These are phyloP conservation scores for Brachyhypopomus gauderio DNA, from an alignment of 2,113 vertebrate genomes.

Conservation along the genomic window DNA sequence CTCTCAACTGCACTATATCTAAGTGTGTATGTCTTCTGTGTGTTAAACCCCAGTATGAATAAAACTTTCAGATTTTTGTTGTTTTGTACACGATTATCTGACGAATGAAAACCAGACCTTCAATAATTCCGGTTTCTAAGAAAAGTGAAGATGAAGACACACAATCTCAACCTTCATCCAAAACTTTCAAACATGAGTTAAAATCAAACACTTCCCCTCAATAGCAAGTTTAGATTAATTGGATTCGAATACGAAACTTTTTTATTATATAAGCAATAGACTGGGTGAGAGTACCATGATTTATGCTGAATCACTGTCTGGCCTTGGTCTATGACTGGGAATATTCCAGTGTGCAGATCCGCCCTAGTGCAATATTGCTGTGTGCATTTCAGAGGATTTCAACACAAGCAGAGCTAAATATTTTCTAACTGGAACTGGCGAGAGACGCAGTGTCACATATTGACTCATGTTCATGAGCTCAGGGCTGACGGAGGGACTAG, in stretches of 20 bases:
- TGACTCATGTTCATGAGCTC: not conserved
- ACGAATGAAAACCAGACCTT: no score
- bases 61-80: no score
- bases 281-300: not conserved
- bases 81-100: no score
- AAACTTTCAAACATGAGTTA: not conserved
- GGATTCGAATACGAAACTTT: constrained; percentile 17
- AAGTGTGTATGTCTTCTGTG: not conserved
- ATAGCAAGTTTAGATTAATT: constrained; percentile 7
- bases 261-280: no score
- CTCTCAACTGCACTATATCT: constrained; percentile 17
- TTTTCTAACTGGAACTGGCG: not conserved
- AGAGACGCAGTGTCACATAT: not conserved
- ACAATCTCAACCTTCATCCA: not conserved
- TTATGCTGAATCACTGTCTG: constrained; percentile 49
- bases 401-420: constrained; percentile 39
- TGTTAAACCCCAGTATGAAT: no score
- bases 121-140: no score
- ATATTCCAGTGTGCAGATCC: constrained; percentile 38
- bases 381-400: constrained; percentile 34
- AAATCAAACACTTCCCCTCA: constrained; percentile 31
- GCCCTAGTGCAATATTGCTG: constrained; percentile 49
- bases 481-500: not conserved
- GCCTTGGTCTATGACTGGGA: constrained; percentile 54
- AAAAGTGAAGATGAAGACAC: not conserved